Conservation (phyloP, 2,113 vertebrate species). For the Sylvia atricapilla region DNA sequence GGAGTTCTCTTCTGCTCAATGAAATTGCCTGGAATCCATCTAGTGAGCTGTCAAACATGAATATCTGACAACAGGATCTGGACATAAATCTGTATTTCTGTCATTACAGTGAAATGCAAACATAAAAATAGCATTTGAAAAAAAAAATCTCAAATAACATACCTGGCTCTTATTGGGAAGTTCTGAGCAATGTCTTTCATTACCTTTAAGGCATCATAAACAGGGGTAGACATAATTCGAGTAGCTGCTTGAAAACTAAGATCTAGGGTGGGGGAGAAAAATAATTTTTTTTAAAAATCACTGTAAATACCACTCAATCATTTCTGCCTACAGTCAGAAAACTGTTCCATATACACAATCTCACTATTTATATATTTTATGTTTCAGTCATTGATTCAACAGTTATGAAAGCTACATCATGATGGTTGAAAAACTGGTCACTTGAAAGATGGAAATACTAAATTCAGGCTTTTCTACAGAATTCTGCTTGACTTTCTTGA, state of each 20-base stretch:
- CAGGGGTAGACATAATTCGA: constrained; percentile 83
- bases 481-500: background rate
- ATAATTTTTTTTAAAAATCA: background rate
- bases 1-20: background rate
- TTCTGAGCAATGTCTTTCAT: constrained; percentile 94
- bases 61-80: background rate
- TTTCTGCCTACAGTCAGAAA: background rate
- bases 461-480: background rate
- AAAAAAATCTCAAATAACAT: constrained; percentile 13
- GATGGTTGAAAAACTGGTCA: background rate
- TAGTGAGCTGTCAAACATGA: background rate
- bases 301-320: background rate
- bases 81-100: background rate
- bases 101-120: background rate
- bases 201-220: constrained; percentile 88
- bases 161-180: constrained; percentile 96
- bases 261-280: constrained; percentile 70
- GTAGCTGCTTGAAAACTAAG: constrained; percentile 94
- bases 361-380: background rate
- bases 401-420: background rate
- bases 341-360: background rate
- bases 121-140: background rate
- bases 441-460: background rate
- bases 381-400: background rate
- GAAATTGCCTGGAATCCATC: background rate